These are phyloP conservation scores for Pseudoips prasinana DNA, from an alignment of 2,888 invertebrate species.

Conservation along the genomic window DNA sequence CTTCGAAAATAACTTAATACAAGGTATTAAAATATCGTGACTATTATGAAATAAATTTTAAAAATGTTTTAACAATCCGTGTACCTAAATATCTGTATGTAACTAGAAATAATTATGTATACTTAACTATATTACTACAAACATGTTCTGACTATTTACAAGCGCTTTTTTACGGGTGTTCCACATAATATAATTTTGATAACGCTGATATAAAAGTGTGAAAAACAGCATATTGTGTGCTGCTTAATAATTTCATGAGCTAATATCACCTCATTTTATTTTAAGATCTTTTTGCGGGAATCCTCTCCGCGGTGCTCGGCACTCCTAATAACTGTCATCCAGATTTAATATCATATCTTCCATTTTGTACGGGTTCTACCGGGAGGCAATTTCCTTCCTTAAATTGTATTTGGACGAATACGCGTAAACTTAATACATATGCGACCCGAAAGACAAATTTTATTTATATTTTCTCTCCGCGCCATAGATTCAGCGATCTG, in stretches of 20 bases:
- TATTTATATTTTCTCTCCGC: conserved; percentile 60
- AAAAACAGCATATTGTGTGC: no score
- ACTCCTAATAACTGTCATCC: conserved; percentile 76
- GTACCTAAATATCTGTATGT: no score
- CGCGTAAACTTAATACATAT: conserved; percentile 74
- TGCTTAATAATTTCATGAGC: conserved; percentile 47
- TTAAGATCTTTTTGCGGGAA: conserved; percentile 53
- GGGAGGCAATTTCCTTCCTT: conserved; percentile 75
- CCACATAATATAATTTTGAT: conserved; percentile 13
- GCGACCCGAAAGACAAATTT: conserved; percentile 71
- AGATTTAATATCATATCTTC: conserved; percentile 78
- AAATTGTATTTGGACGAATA: conserved; percentile 76
- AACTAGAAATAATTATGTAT: no score
- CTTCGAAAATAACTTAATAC: no score
- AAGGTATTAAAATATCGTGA: no score
- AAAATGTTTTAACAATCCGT: no score
- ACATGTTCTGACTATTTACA: no score
- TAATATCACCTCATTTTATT: conserved; percentile 56
- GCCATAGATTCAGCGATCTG: conserved; percentile 41
- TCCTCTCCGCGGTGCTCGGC: conserved; percentile 50
- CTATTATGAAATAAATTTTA: no score
- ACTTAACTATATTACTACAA: no score
- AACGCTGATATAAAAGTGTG: not conserved
- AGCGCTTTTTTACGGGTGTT: conserved; percentile 15
- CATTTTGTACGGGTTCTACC: conserved; percentile 67